A percentile compares a stretch with the other conserved stretches of the same genome.
Conservation (phyloP, 2,888 invertebrate species). For the Ypsolopha sequella region DNA sequence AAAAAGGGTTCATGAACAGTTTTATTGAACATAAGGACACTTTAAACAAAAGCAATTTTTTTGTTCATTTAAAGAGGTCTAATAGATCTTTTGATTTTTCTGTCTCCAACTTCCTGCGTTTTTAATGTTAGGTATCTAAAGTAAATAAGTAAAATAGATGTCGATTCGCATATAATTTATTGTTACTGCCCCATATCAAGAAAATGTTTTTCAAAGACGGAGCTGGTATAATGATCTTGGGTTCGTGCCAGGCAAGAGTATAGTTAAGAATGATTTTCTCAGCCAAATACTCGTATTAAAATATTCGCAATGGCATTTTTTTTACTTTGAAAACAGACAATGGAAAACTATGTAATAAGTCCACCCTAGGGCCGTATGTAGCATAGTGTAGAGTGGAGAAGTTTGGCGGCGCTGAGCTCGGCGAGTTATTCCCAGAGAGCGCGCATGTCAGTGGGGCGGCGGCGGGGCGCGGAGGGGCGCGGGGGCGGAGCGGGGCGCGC, state of each 20-base stretch:
- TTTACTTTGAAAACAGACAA: not conserved
- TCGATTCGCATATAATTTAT: not conserved
- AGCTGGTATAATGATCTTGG: not conserved
- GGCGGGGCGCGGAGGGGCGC: slow-evolving; percentile 19
- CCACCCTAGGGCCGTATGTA: no score
- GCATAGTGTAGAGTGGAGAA: not conserved
- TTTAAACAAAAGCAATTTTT: no score
- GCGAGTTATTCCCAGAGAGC: slow-evolving; percentile 56
- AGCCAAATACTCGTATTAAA: not conserved
- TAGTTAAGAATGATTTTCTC: not conserved
- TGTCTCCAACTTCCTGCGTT: not conserved
- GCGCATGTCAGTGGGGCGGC: slow-evolving; percentile 8
- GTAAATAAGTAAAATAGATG: not conserved
- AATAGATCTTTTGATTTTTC: not conserved
- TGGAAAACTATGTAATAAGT: not conserved
- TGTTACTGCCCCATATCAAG: no score
- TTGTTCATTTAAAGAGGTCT: no score
- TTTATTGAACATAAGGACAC: no score
- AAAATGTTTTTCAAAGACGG: not conserved
- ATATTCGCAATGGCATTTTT: not conserved
- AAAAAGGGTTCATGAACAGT: no score
- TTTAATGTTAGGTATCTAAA: not conserved
- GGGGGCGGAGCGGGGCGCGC: slow-evolving; percentile 24
- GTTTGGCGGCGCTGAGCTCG: slow-evolving; percentile 1
- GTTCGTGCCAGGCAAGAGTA: not conserved